phyloP scores from a whole-genome alignment of 2,797 vertebrate genomes.

The Enteromius mattozi region DNA sequence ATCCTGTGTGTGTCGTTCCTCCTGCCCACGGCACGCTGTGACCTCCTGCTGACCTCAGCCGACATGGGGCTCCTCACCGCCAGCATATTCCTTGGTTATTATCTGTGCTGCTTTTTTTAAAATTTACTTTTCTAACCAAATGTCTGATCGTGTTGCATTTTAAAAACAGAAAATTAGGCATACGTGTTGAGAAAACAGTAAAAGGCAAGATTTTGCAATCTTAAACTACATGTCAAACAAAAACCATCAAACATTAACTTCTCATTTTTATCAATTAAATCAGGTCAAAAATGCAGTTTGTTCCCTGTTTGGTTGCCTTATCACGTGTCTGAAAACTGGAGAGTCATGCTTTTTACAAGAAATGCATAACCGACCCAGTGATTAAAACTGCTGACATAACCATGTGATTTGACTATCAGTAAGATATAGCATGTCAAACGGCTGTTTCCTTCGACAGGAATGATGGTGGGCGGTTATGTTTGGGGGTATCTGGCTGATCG shows the following conservation, averaged over 20 bases:
- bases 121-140: background rate
- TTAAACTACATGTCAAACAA: background rate
- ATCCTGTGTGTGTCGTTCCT: slow-evolving; percentile 83
- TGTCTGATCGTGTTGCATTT: background rate
- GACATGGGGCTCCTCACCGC: slow-evolving; percentile 81
- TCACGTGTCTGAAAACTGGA: slow-evolving; percentile 5
- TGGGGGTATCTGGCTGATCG: slow-evolving; percentile 82
- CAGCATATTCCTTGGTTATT: slow-evolving; percentile 80
- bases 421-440: background rate
- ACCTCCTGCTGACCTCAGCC: slow-evolving; percentile 74
- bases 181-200: background rate
- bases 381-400: slow-evolving; percentile 16
- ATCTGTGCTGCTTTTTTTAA: background rate
- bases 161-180: background rate
- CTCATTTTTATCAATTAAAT: slow-evolving; percentile 1
- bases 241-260: background rate
- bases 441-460: slow-evolving; percentile 65
- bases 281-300: background rate
- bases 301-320: background rate
- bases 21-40: slow-evolving; percentile 75
- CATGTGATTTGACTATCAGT: background rate
- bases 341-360: slow-evolving; percentile 16
- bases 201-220: background rate
- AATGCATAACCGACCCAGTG: background rate
- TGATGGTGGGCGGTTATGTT: slow-evolving; percentile 82